phyloP scores from a whole-genome alignment of 2,113 vertebrate genomes.

The Takifugu bimaculatus region DNA sequence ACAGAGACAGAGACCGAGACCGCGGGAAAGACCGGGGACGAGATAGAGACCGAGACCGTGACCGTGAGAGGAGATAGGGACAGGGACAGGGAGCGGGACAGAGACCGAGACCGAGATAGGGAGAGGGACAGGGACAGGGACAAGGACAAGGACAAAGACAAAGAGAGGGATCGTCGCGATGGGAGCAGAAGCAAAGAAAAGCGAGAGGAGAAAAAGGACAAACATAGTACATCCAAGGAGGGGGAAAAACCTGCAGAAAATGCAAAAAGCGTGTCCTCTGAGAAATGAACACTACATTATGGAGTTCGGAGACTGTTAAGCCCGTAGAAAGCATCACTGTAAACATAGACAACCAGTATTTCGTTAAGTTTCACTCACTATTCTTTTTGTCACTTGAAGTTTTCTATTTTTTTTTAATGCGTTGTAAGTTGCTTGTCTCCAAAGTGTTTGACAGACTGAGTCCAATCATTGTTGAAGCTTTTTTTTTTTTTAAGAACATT shows the following conservation, averaged over 20 bases:
- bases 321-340: constrained; percentile 29
- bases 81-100: neutral
- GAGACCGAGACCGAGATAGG: neutral
- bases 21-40: neutral
- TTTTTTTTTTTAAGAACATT: constrained; percentile 59
- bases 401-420: constrained; percentile 50
- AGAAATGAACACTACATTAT: constrained; percentile 21
- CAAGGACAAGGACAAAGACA: constrained; percentile 38
- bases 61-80: neutral
- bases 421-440: constrained; percentile 43
- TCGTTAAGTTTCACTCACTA: constrained; percentile 37
- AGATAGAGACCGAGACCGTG: neutral
- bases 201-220: constrained; percentile 40
- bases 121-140: neutral
- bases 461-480: constrained; percentile 36
- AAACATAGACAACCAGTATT: constrained; percentile 50
- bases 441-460: constrained; percentile 11
- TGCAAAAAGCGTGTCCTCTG: constrained; percentile 64
- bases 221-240: constrained; percentile 68
- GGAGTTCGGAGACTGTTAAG: constrained; percentile 18
- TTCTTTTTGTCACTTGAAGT: constrained; percentile 30
- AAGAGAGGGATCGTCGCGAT: constrained; percentile 37
- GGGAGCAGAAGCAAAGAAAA: constrained; percentile 35
- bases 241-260: constrained; percentile 68
- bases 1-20: constrained; percentile 18